phyloP scores from a whole-genome alignment of 2,113 vertebrate genomes.

The Lates calcarifer region DNA sequence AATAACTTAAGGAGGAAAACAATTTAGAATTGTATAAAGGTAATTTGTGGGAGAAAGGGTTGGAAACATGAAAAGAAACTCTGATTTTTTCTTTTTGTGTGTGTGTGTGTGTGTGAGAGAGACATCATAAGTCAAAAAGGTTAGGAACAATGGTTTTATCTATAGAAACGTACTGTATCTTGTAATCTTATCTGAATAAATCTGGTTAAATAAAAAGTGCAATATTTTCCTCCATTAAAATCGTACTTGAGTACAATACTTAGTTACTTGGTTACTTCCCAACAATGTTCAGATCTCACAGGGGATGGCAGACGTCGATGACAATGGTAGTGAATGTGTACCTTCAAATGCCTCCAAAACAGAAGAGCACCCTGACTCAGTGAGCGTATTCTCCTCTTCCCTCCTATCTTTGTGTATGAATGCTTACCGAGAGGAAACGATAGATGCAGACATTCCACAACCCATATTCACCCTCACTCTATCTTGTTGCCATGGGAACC shows the following conservation, averaged over 20 bases:
- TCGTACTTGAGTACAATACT: no score
- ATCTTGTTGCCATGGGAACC: conserved; percentile 86
- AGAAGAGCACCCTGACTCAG: conserved; percentile 54
- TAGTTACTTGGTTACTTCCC: conserved; percentile 1
- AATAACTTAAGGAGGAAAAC: conserved; percentile 27
- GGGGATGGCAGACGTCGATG: neutral
- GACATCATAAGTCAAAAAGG: neutral
- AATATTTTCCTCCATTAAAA: neutral
- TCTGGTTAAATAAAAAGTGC: neutral
- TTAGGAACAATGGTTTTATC: neutral
- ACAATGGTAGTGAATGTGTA: conserved; percentile 14
- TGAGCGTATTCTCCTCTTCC: conserved; percentile 36
- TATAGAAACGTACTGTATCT: neutral
- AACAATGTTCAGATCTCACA: neutral
- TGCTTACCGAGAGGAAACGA: conserved; percentile 79
- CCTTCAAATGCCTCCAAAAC: conserved; percentile 50
- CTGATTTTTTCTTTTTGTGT: neutral
- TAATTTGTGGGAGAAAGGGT: conserved; percentile 14
- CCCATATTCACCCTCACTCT: conserved; percentile 80
- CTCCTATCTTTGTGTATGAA: conserved; percentile 73
- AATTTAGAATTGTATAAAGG: conserved; percentile 22
- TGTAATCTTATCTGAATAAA: neutral
- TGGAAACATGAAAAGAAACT: conserved; percentile 17
- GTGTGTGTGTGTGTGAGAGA: no score
- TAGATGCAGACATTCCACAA: conserved; percentile 83